Base-by-base conservation (phyloP, 2,113 vertebrate genomes). In the Engraulis encrasicolus region DNA sequence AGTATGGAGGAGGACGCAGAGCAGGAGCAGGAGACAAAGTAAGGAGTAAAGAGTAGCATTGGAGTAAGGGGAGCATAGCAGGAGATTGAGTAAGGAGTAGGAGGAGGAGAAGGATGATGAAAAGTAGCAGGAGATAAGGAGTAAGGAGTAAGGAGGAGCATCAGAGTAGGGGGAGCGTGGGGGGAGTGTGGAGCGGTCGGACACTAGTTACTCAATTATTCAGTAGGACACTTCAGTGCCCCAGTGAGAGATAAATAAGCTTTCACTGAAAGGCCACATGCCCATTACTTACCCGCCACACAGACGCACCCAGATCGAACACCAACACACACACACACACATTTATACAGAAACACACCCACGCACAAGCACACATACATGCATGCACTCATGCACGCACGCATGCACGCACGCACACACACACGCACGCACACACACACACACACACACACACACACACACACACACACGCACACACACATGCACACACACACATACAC, bases 151-250 rank as follows among this genome's bases (percentile, higher is more conserved):
- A n/a, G n/a, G n/a, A n/a, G n/a, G n/a, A n/a, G n/a, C n/a, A n/a
- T n/a, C n/a, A n/a, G n/a, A n/a, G n/a, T n/a, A n/a, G n/a, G n/a
- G n/a, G n/a, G n/a, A n/a, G n/a, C n/a, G n/a, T n/a, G n/a, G n/a
- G n/a, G n/a, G n/a, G n/a, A n/a, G n/a, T n/a, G n/a, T n/a, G n/a
- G 61, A 90, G 84, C 86, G 87, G 84, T 87, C 89, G 91, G 93
- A 93, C 91, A 92, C 92, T 94, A 92, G 92, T 94, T 95, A 93
- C 92, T 95, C 91, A 93, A 95, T 95, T 94, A 95, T 95, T 94
- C 93, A 95, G 90, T 91, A 92, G 91, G 92, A 93, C 93, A 92
- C 91, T 89, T 94, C 90, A 86, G 91, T 91, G 91, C 91, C 89
- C 89, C 85, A 79, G 66, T 84, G 91, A 90, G 94, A 94, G 93